Evolutionary conservation across 2,797 vertebrate species (phyloP).

Genomic region (Ciconia nigra): DNA sequence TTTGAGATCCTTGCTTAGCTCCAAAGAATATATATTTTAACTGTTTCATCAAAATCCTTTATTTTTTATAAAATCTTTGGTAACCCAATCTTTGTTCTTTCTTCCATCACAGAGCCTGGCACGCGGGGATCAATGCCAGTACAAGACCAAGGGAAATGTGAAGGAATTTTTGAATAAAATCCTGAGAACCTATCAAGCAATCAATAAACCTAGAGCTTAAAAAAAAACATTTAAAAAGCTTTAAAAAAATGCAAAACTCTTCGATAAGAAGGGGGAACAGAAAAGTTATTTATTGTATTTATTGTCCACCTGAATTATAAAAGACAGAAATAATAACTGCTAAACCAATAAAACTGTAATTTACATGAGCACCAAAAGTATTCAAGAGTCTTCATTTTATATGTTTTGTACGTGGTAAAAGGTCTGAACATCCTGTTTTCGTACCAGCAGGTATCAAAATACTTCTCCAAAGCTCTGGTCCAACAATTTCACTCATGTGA

Average conservation of each 20-base stretch:
- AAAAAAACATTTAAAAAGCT: background rate
- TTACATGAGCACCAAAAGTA: background rate
- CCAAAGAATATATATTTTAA: background rate
- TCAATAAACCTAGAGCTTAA: background rate
- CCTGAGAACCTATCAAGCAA: background rate
- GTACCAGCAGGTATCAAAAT: background rate
- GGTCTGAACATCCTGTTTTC: background rate
- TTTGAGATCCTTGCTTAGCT: background rate
- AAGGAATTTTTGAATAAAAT: constrained; percentile 28
- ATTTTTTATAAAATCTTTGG: background rate
- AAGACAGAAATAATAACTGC: background rate
- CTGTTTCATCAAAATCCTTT: background rate
- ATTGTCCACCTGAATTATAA: background rate
- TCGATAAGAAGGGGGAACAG: background rate
- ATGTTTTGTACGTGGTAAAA: background rate
- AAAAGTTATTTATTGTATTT: constrained; percentile 66
- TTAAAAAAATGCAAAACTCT: background rate
- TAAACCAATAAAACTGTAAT: constrained; percentile 25
- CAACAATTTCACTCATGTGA: background rate
- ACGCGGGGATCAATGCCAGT: background rate
- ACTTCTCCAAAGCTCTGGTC: background rate
- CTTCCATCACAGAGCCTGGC: background rate
- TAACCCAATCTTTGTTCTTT: background rate
- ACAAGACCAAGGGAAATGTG: constrained; percentile 23
- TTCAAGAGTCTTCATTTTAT: background rate